These are phyloP conservation scores for Dolichallabes microphthalmus DNA, from an alignment of 2,113 vertebrate genomes.

Conservation along the genomic window DNA sequence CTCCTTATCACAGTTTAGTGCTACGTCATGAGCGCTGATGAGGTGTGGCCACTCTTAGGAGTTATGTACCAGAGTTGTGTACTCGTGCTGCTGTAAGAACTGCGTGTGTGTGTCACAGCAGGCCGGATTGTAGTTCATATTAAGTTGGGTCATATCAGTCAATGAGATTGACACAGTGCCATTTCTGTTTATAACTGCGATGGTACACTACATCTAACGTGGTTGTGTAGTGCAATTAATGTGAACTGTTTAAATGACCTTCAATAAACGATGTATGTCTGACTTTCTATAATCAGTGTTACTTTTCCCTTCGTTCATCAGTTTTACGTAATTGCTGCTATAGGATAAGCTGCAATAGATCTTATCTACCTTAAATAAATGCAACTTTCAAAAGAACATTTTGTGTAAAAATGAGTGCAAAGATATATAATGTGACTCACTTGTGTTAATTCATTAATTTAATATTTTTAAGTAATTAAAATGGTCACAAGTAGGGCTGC, in stretches of 20 bases:
- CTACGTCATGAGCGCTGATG: neutral
- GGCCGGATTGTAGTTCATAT: conserved; percentile 11
- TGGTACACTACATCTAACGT: conserved; percentile 27
- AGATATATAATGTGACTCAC: neutral
- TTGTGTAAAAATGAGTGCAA: neutral
- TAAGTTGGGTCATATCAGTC: neutral
- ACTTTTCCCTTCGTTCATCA: neutral
- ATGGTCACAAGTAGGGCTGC: neutral
- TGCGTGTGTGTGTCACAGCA: conserved; percentile 16
- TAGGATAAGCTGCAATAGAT: neutral
- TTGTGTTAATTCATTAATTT: neutral
- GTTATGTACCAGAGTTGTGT: neutral
- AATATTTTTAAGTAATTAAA: neutral
- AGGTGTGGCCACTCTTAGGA: neutral
- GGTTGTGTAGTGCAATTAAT: conserved; percentile 49
- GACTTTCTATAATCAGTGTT: conserved; percentile 8
- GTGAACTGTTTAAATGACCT: conserved; percentile 45
- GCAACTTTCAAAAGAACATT: neutral
- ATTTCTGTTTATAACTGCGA: conserved; percentile 19
- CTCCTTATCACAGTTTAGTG: conserved; percentile 10
- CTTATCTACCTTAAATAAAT: neutral
- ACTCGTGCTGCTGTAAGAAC: conserved; percentile 17
- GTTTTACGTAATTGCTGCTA: neutral
- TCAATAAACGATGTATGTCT: conserved; percentile 48
- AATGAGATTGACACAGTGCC: neutral